Base-by-base conservation (phyloP, 2,888 invertebrate species). In the Glaucopsyche alexis region DNA sequence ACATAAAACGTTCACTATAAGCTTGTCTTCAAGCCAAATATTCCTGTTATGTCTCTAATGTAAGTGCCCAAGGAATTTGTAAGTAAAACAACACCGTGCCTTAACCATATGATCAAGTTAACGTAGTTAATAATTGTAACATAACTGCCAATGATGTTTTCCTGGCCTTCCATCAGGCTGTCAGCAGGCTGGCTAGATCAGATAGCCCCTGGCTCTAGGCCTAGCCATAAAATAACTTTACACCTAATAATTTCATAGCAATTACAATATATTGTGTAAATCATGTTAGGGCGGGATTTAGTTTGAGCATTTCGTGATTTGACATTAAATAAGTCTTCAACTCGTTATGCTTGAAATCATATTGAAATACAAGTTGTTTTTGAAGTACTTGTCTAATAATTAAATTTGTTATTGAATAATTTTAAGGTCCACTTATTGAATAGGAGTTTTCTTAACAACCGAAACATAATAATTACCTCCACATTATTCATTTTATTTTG, bases 191-290 rank as follows among this genome's bases (percentile, higher is more conserved):
- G 55, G 29, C 60, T 13, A 60, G 13, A 89, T 91, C 90, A 83
- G 90, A 90, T 91, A 85, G 72, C 78, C 75, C 74, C 72, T 76
- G 75, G 80, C 83, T 77, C 80, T 75, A 79, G 86, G 85, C 79
- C 77, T 73, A 76, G 78, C 81, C 78, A 82, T 85, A 86, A 83
- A 85, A 84, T 84, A 84, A 84, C 81, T 87, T 89, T 87, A 84
- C 90, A 90, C 90, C 87, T 89, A 87, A 89, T 90, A 89, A 91
- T 91, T 91, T 89, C 82, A 81, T 81, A 82, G 84, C 87, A 91
- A 90, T 90, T 90, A 90, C 74, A 74, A 77, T 76, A 75, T 77
- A 49, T 49, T 49, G 9, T 29, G 64, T 65, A 69, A 67, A 14
- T 67, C 45, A 67, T 40, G 40, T 65, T 16, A 42, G 55, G 55